Conservation (phyloP, 2,113 vertebrate genomes). For the Megaleporinus macrocephalus region DNA sequence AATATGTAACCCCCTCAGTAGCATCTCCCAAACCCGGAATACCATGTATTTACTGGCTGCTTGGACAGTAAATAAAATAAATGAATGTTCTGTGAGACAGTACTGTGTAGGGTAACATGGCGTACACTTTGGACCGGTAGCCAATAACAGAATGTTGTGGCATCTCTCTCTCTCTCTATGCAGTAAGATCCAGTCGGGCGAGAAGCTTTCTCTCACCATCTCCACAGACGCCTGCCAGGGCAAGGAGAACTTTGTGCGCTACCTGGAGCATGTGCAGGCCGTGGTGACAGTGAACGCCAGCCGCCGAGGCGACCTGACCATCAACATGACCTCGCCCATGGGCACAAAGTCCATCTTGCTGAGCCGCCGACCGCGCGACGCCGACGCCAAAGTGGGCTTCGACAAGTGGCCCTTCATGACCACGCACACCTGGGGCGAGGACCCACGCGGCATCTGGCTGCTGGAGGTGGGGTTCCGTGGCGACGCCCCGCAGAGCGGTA, state of each 20-base stretch:
- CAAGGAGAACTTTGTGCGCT: conserved; percentile 96
- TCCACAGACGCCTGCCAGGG: conserved; percentile 90
- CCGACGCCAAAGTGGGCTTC: conserved; percentile 96
- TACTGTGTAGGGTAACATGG: too few species aligned
- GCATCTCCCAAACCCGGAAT: too few species aligned
- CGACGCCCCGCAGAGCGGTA: conserved; percentile 83
- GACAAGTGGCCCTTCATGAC: conserved; percentile 99
- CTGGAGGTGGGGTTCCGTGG: conserved; percentile 91
- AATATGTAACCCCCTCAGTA: too few species aligned
- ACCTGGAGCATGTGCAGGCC: conserved; percentile 96
- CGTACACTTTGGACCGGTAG: too few species aligned
- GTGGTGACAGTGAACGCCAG: conserved; percentile 94
- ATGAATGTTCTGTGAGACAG: too few species aligned
- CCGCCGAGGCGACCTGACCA: conserved; percentile 92
- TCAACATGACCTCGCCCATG: conserved; percentile 99
- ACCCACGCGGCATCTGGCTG: conserved; percentile 93
- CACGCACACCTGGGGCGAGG: conserved; percentile 98
- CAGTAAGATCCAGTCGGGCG: conserved; percentile 90
- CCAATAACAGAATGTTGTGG: too few species aligned
- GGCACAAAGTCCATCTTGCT: conserved; percentile 97
- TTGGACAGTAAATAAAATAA: too few species aligned
- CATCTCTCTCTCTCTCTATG: conserved; percentile 3
- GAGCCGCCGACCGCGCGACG: conserved; percentile 92
- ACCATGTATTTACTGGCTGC: too few species aligned
- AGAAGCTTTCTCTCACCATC: conserved; percentile 88